Base-by-base conservation (phyloP, 2,797 vertebrate genomes). In the Gila robusta region DNA sequence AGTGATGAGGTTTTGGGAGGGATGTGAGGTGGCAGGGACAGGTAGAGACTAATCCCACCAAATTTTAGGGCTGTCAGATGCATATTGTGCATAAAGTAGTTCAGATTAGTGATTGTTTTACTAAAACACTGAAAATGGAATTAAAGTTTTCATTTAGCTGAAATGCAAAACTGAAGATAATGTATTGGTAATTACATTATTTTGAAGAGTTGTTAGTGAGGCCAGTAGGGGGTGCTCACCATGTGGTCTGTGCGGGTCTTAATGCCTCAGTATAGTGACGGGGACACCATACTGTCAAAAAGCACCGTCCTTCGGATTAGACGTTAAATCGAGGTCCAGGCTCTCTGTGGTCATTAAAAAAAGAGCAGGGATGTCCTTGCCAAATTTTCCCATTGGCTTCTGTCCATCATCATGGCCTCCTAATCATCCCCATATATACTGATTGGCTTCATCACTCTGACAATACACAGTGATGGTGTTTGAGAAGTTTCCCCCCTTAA, bases 1-100 rank as follows among this genome's bases (percentile, higher is more conserved):
- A 84, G 39, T 39, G 76, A 84, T 56, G 56, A 76, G 44, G 32
- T 79, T 88, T 85, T 74, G 41, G 47, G 44, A 28, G 62, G 70
- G 54, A 52, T 73, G 56, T 49, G 35, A 76, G 49, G 69, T 83
- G 80, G 66, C 73, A 78, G 47, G 21, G 85, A 70, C 28, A 82
- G 64, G 73, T 56, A 66, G 19, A 64, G 56, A 64, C 19, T 37
- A 49, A 74, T 49, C 12, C 17, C 28, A 66, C 11, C 12, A 41
- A 77, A 77, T 12, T 12, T 0, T 23, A 8, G 0, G 6, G 11
- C 19, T 16, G 32, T 56, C 11, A 1, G 7, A 77, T 37, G 3
- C 0, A 32, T 56, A n/a, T 77, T 37, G 73, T 35, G 6, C 32
- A 23, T 56, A 2, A 35, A 35, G 47, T 74, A 28, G 5, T 52